Base-by-base conservation (phyloP, 2,797 vertebrate genomes). In the Hirundo rustica region DNA sequence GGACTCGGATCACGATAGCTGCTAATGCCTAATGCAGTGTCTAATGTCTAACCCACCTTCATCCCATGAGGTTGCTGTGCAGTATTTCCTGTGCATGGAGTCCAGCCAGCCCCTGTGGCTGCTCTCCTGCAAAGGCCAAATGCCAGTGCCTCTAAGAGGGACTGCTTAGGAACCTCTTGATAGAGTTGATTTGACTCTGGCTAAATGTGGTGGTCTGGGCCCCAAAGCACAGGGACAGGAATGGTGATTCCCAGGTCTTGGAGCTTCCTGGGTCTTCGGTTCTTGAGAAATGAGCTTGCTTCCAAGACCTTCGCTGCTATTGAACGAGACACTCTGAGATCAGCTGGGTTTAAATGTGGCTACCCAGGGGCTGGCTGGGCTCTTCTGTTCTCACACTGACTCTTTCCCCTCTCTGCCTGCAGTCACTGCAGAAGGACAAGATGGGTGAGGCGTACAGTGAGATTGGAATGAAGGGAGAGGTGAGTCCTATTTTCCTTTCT, bases 361-460 rank as follows among this genome's bases (percentile, higher is more conserved):
- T 32, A 32, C 42, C 34, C 47, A 9, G 50, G 50, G 75, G 32
- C 16, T 62, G 55, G 38, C 25, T 19, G 62, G 30, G 32, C 44
- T 93, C 67, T 58, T 45, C 36, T 20, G 0, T 4, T 50, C 60
- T 55, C 26, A 19, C 1, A 4, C 34, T 88, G 85, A 77, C 36
- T 73, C 21, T 40, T 58, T 22, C 26, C n/a, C 22, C 5, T 76
- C 70, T 96, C 74, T 60, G 27, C 61, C 74, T 68, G 55, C 87
- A 98, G 98, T 85, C 96, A 1, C 95, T 98, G 93, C 97, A 98
- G 92, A 97, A 96, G 79, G 97, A 98, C 91, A 98, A 98, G 95
- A 97, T 98, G 97, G 97, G 97, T 0, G 98, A 98, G 5, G 97
- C 98, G 5, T 98, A 98, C 96, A 98, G 98, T 4, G 97, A 98